Percentiles rank a stretch among this genome's conserved stretches.
Conservation (phyloP, 1,140 invertebrate species). For the Nephila pilipes region DNA sequence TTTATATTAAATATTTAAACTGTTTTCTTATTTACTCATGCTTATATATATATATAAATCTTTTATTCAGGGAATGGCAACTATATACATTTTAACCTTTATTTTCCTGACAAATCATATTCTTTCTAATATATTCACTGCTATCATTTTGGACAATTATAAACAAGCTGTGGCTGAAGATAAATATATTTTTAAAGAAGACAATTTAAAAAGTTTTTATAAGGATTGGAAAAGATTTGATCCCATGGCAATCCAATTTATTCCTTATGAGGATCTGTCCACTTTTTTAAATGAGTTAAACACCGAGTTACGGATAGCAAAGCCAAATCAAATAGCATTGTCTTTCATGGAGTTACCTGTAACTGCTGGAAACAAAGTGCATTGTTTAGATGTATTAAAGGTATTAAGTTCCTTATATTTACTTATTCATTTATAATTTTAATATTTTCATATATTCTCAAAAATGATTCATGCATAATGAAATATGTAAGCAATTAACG, state of each 20-base stretch:
- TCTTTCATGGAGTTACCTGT: slow-evolving; percentile 99
- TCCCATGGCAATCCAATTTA: slow-evolving; percentile 98
- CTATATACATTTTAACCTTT: slow-evolving; percentile 96
- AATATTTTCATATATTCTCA: too few species aligned
- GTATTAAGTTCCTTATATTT: background rate
- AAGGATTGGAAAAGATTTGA: slow-evolving; percentile 99
- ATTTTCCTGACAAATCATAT: slow-evolving; percentile 99
- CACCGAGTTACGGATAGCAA: slow-evolving; percentile 95
- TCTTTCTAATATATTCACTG: slow-evolving; percentile 99
- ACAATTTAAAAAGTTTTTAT: slow-evolving; percentile 99
- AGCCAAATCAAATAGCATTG: slow-evolving; percentile 99
- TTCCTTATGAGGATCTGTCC: slow-evolving; percentile 94
- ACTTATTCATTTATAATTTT: too few species aligned
- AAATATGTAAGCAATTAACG: too few species aligned
- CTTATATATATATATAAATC: too few species aligned
- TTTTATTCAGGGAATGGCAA: slow-evolving; percentile 88
- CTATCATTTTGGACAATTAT: slow-evolving; percentile 99
- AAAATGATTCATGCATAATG: too few species aligned
- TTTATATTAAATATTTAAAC: too few species aligned
- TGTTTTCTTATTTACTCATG: too few species aligned
- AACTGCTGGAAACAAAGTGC: slow-evolving; percentile 97
- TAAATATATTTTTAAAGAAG: slow-evolving; percentile 97
- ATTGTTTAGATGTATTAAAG: slow-evolving; percentile 94
- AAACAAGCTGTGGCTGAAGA: slow-evolving; percentile 98
- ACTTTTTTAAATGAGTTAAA: slow-evolving; percentile 97